A percentile compares a stretch with the other conserved stretches of the same genome.
These are phyloP conservation scores for Crotophaga sulcirostris DNA, from an alignment of 2,113 vertebrate species.

Conservation along the genomic window DNA sequence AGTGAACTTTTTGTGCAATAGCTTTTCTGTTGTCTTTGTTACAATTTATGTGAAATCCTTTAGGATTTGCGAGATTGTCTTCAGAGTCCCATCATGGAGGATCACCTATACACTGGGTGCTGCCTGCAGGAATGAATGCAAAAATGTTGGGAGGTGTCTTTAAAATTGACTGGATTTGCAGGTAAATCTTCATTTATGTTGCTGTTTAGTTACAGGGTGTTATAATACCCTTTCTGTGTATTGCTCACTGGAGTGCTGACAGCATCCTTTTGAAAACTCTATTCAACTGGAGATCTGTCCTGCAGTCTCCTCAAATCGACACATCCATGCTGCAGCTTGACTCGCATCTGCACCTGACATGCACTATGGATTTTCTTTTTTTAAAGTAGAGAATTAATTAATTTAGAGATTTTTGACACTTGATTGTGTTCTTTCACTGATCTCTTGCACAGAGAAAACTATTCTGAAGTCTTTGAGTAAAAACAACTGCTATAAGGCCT, in stretches of 20 bases:
- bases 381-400: background rate
- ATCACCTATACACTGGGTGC: conserved; percentile 98
- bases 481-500: background rate
- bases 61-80: conserved; percentile 92
- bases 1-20: background rate
- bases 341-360: background rate
- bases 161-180: conserved; percentile 99
- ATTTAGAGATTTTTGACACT: background rate
- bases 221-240: background rate
- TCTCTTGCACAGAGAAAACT: background rate
- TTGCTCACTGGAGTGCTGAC: background rate
- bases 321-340: background rate
- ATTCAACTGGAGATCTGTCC: background rate
- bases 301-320: background rate
- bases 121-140: conserved; percentile 97
- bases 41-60: conserved; percentile 2
- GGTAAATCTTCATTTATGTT: conserved; percentile 70
- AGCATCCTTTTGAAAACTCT: background rate
- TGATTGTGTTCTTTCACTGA: background rate
- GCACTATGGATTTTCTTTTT: background rate
- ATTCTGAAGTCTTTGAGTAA: background rate
- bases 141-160: conserved; percentile 99
- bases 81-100: conserved; percentile 97
- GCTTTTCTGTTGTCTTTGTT: background rate
- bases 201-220: background rate